These are phyloP conservation scores for Agonum fuliginosum DNA, from an alignment of 2,888 invertebrate genomes.

Conservation along the genomic window DNA sequence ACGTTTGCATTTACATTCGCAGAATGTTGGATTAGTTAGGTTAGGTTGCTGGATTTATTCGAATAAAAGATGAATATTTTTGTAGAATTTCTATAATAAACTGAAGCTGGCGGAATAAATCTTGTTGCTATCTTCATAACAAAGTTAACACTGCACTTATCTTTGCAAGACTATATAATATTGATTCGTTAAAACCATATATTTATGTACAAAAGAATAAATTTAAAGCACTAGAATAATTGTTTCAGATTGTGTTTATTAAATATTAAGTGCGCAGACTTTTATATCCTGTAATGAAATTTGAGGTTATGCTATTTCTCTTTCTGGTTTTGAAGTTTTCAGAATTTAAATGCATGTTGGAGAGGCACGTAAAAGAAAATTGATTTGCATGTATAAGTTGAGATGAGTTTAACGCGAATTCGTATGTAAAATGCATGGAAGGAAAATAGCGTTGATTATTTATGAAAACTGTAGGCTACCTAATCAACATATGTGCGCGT, in stretches of 20 bases:
- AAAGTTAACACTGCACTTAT: no score
- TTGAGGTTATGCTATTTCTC: no score
- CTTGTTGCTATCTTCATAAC: no score
- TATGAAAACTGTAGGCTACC: constrained; percentile 18
- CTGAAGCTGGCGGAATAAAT: no score
- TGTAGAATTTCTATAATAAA: no score
- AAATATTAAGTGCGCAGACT: no score
- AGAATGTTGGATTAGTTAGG: not conserved
- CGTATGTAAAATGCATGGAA: constrained; percentile 6
- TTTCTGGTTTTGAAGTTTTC: not conserved
- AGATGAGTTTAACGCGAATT: not conserved
- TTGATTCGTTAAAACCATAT: no score
- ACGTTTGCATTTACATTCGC: not conserved
- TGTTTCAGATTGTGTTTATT: no score
- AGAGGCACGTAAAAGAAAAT: constrained; percentile 12
- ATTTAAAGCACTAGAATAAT: no score
- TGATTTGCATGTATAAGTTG: constrained; percentile 19
- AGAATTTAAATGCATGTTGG: constrained; percentile 2
- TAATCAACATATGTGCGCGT: constrained; percentile 19
- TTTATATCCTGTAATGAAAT: no score
- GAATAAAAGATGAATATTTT: not conserved
- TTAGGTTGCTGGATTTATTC: not conserved
- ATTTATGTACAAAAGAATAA: no score
- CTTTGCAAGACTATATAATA: no score
- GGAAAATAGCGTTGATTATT: constrained; percentile 13